Conservation (phyloP, 2,113 vertebrate species). For the Trogon surrucura region DNA sequence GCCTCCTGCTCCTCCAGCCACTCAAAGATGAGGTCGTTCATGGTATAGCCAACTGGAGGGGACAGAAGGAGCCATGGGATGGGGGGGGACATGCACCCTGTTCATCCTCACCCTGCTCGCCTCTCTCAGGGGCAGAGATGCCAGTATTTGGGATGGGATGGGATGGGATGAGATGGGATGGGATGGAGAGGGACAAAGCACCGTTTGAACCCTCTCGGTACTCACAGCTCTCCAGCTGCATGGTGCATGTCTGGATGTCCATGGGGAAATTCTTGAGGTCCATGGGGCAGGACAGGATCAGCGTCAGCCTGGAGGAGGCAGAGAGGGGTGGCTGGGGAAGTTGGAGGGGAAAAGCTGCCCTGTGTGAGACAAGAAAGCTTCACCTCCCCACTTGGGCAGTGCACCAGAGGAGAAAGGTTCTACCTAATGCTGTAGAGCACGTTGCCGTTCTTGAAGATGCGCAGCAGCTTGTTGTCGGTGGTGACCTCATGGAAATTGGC, state of each 20-base stretch:
- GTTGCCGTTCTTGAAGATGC: conserved; percentile 92
- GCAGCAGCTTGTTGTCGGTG: conserved; percentile 92
- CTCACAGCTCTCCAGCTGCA: conserved; percentile 98
- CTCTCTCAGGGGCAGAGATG: not conserved
- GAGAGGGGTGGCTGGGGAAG: not conserved
- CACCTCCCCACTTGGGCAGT: not conserved
- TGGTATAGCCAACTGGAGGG: conserved; percentile 90
- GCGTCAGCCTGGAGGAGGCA: conserved; percentile 83
- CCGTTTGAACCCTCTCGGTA: not conserved
- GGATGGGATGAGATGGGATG: not conserved
- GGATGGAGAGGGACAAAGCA: not conserved
- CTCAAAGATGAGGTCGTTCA: conserved; percentile 93
- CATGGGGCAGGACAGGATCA: conserved; percentile 94
- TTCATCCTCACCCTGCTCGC: not conserved
- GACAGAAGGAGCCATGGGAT: not conserved
- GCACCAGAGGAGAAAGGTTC: not conserved
- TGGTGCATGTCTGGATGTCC: conserved; percentile 95
- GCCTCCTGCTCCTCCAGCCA: conserved; percentile 89
- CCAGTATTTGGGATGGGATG: not conserved
- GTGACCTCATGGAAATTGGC: conserved; percentile 94
- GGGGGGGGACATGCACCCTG: accelerated
- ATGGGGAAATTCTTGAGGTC: conserved; percentile 98
- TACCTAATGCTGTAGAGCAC: conserved; percentile 96
- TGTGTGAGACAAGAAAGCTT: not conserved
- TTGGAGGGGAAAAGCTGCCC: not conserved